Evolutionary conservation across 2,113 vertebrate genomes (phyloP).

Genomic region (Lota lota): DNA sequence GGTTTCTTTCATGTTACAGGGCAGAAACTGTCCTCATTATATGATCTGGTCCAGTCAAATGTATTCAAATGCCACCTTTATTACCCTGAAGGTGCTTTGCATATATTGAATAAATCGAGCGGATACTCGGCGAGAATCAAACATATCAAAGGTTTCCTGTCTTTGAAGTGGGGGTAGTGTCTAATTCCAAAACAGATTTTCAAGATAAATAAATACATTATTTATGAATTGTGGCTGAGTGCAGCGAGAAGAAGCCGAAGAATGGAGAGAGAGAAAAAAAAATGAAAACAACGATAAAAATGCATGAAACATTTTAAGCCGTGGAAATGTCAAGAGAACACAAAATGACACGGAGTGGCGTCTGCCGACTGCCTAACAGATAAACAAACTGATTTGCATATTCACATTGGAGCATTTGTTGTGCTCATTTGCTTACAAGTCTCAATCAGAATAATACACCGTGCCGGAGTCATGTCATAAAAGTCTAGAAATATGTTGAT

Average conservation of each 20-base stretch:
- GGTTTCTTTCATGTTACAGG: constrained; percentile 67
- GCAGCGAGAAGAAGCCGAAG: constrained; percentile 44
- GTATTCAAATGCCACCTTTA: constrained; percentile 81
- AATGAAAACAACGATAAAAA: constrained; percentile 72
- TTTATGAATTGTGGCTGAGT: constrained; percentile 73
- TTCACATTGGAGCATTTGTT: constrained; percentile 68
- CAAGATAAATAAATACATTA: constrained; percentile 83
- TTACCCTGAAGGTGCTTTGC: constrained; percentile 78
- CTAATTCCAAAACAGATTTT: constrained; percentile 83
- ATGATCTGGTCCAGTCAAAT: constrained; percentile 78
- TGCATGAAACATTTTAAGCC: constrained; percentile 74
- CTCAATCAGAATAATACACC: constrained; percentile 70
- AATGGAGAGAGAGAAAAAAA: constrained; percentile 6
- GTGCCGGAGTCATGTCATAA: constrained; percentile 52
- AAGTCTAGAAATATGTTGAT: constrained; percentile 63
- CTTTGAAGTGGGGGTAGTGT: constrained; percentile 79
- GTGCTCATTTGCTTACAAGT: constrained; percentile 72
- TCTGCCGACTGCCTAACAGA: constrained; percentile 58
- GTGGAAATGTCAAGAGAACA: constrained; percentile 75
- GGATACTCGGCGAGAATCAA: constrained; percentile 73
- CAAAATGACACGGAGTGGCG: constrained; percentile 66
- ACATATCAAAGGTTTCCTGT: constrained; percentile 82
- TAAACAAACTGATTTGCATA: constrained; percentile 70
- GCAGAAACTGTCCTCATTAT: constrained; percentile 72
- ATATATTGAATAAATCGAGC: constrained; percentile 81